Base-by-base conservation (phyloP, 2,797 vertebrate genomes). In the Argentina silus region DNA sequence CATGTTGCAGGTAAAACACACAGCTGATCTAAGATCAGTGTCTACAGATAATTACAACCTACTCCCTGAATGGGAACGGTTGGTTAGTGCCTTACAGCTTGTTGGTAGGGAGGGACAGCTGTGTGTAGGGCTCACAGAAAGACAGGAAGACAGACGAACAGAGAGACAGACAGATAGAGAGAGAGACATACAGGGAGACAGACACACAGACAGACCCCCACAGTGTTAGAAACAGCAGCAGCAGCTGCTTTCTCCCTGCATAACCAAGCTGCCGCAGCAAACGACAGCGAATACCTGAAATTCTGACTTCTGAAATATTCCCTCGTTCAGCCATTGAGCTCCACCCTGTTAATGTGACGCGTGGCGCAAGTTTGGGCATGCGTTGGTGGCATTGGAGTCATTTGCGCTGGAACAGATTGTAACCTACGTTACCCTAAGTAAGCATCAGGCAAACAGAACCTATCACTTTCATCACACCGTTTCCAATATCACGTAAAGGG, bases 161-260 rank as follows among this genome's bases (percentile, higher is more conserved):
- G 70, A 69, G 67, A 77, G 36, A 69, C 67, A 36, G 27, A 36
- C 4, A 36, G 27, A 36, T 1, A 36, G 27, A 36, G 27, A 67
- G 47, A 27, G 59, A 63, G 62, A 63, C 64, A 70, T 64, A 72
- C 70, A 69, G 70, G n/a, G n/a, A n/a, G 59, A 77, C 70, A 63
- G 62, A 63, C 64, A 70, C 68, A 72, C 70, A 69, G 70, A 69
- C 70, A 77, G 36, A 69, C 67, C 72, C 17, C n/a, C 23, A 6
- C 0, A 79, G 80, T 70, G 84, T 91, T 92, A 93, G 87, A 84
- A 87, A 88, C 78, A 50, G 83, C 81, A 74, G 19, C 47, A 15
- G 67, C 93, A 93, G 93, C 90, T 93, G 91, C 90, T 78, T 84
- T 86, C 85, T 89, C 92, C 85, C 88, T 80, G 83, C 83, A 7